Evolutionary conservation across 2,113 vertebrate genomes (phyloP), one percentile per base, ranked within the genome.

Genomic region (Xenopus laevis): DNA sequence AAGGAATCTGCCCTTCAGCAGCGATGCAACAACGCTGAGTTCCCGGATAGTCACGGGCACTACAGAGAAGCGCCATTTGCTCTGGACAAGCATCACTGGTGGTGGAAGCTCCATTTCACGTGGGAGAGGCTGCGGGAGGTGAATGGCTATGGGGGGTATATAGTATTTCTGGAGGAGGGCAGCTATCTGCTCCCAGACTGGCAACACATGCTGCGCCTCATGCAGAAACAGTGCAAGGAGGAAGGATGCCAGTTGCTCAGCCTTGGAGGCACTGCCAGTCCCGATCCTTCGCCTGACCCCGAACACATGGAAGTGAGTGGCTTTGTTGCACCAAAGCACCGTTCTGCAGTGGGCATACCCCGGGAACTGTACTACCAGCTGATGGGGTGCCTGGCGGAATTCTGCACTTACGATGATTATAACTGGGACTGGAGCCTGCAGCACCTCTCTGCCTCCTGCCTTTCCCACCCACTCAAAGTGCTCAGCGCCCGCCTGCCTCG

Each of bases 51-150:
- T 0, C 89, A 91, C 1, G 89, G 88, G 0, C 91, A 92, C 72
- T 93, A 92, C 83, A 80, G 89, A 61, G 91, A 93, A 62, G 85
- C 92, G 2, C 77, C 73, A 70, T 87, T 92, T 73, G 90, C 89
- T 0, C 90, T 90, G 20, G 84, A 86, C 76, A 92, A 93, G 71
- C 91, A 92, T 81, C 90, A 91, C 81, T 92, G 91, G 91, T 90
- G 87, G 88, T 92, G 92, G 90, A 91, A 92, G 50, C 44, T 93
- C 71, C 91, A 92, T 79, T 92, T 90, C 20, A 87, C 90, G 58
- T 92, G 89, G 85, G 89, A 92, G 80, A 82, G 89, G 13, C 84
- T 92, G 63, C 78, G 79, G 10, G 81, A 30, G 0, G 79, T 91
- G 72, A 87, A 83, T 58, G 90, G 88, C 52, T 89, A 90, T 80